A percentile compares a stretch with the other conserved stretches of the same genome.
phyloP scores from a whole-genome alignment of 2,113 vertebrate species.

The Sinocyclocheilus maitianheensis region DNA sequence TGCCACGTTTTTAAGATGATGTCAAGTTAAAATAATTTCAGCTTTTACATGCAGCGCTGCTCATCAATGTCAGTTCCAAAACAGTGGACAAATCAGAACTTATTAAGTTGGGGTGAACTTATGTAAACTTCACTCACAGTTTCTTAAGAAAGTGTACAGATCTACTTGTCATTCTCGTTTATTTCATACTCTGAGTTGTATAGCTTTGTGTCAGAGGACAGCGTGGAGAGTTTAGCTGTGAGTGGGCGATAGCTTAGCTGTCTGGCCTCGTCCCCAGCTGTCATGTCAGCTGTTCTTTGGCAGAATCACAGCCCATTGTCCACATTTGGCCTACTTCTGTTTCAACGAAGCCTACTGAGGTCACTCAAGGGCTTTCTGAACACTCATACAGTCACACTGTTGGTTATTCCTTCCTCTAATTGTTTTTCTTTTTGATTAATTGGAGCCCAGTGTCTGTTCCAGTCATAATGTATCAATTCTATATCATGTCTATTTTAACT shows the following conservation, averaged over 20 bases:
- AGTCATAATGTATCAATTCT: background rate
- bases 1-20: background rate
- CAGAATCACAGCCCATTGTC: conserved; percentile 68
- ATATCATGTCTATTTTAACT: background rate
- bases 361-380: conserved; percentile 56
- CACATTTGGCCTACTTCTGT: conserved; percentile 69
- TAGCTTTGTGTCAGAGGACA: conserved; percentile 25
- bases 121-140: too few species aligned
- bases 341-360: conserved; percentile 53
- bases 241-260: conserved; percentile 45
- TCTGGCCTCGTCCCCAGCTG: conserved; percentile 63
- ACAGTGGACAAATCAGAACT: too few species aligned
- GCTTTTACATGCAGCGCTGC: background rate
- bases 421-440: conserved; percentile 10
- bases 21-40: too few species aligned
- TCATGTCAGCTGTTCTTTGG: conserved; percentile 72
- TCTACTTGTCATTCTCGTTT: background rate
- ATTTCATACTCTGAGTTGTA: background rate
- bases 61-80: too few species aligned
- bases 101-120: too few species aligned
- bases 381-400: background rate
- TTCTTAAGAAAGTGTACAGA: background rate
- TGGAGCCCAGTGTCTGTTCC: background rate
- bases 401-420: conserved; percentile 19
- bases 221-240: conserved; percentile 9